Evolutionary conservation across 2,797 vertebrate species (phyloP), one percentile per base, ranked within the genome.

Genomic region (Sciaenops ocellatus): DNA sequence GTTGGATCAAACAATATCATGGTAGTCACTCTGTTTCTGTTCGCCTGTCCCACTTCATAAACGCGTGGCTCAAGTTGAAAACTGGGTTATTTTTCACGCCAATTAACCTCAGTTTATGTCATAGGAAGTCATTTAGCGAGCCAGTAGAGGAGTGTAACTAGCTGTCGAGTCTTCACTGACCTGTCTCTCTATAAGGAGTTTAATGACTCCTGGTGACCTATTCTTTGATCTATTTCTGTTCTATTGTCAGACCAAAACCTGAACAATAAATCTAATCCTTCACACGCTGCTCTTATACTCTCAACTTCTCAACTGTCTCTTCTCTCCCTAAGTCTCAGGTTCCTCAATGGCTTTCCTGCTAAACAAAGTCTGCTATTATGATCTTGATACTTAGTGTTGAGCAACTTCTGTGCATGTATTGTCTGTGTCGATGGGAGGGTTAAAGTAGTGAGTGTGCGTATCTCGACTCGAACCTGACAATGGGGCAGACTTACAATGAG

Each of bases 261-360:
- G 55, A 88, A 92, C 88, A 92, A 92, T 89, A 88, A 81, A 81
- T 81, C 38, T 84, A 90, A 89, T 92, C 85, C 90, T 93, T 93
- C 91, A 92, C 93, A 92, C 74, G 72, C 66, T 90, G 91, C 83
- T 89, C 87, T 90, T 86, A 83, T 91, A 78, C 87, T 91, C 83
- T 82, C 71, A 88, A 87, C 85, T 87, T 93, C 93, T 92, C 93
- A 91, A 85, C 92, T 85, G 87, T 92, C 92, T 93, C 83, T 83
- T 88, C 81, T 87, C 87, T 89, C 76, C 69, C 61, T 46, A 78
- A 87, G 89, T 89, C 83, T 94, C 91, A 76, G 90, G 91, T 93
- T 93, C 85, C 91, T 90, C 80, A 82, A 81, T 85, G 84, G 83
- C 87, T 85, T 84, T 80, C 59, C 78, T 74, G 79, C 68, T 70